Evolutionary conservation across 2,113 vertebrate genomes (phyloP), one percentile per base, ranked within the genome.

Genomic region (Sclerurus mexicanus): DNA sequence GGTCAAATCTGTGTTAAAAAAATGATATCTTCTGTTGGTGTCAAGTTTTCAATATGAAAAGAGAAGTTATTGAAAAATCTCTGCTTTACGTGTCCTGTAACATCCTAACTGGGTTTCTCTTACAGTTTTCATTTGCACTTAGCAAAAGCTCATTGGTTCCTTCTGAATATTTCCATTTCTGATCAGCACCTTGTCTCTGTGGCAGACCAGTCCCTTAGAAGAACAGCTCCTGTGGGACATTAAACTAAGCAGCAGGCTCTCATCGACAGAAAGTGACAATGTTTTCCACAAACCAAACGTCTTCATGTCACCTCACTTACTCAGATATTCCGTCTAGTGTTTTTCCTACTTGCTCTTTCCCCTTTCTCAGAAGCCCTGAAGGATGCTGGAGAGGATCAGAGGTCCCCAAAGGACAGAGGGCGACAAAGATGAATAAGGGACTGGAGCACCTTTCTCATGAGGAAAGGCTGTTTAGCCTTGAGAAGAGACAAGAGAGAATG

Each of bases 1-100:
- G 85, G 95, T 95, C 63, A 92, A 90, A 84, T 42, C 42, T 63
- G n/a, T 76, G 28, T 50, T 85, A 68, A 92, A 90, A 40, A 81
- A 22, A 46, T 55, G 24, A 62, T 72, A 2, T 95, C 42, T 83
- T 53, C 46, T 44, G 27, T 64, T 71, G 35, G 53, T 86, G 52
- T 75, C 66, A 67, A 40, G 42, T 58, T 87, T 91, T 37, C 24
- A 87, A 28, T 37, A 58, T 6, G 1, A 64, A 53, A 89, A 82
- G 7, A 62, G n/a, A 80, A 23, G 21, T 35, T 74, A 53, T 52
- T 63, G 68, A 71, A 86, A 92, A 93, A 88, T 37, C 47, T 59
- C 49, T 60, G 17, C 35, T 82, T 31, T 64, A 44, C 53, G 24
- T 87, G 13, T 85, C 75, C 47, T 67, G 33, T 17, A 80, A 46